Conservation (phyloP, 2,797 vertebrate species). For the Eulemur rubriventer region DNA sequence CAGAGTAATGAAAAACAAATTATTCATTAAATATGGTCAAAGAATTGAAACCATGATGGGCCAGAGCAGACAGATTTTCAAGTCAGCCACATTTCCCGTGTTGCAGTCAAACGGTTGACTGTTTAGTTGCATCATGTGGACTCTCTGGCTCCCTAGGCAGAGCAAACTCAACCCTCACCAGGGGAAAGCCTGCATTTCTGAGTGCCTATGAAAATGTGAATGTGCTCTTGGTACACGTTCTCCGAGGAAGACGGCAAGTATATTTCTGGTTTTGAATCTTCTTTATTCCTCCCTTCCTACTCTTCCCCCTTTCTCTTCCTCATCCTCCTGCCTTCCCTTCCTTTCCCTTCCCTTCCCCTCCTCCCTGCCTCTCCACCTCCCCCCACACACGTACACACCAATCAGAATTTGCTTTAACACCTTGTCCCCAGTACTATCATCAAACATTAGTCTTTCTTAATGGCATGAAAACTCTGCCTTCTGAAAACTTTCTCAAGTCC, state of each 20-base stretch:
- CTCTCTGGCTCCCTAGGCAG: not conserved
- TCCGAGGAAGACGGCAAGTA: not conserved
- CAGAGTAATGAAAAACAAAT: not conserved
- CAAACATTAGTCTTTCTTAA: not conserved
- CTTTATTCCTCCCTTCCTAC: not conserved
- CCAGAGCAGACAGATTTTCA: not conserved
- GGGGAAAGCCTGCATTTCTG: not conserved
- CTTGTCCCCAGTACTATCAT: not conserved
- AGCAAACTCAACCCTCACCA: not conserved
- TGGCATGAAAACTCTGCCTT: not conserved
- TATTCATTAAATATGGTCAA: not conserved
- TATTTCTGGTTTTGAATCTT: not conserved
- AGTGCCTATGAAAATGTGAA: not conserved
- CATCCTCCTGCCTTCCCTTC: too few relatives aligned
- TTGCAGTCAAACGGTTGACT: not conserved
- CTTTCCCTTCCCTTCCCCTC: not conserved
- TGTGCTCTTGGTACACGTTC: not conserved
- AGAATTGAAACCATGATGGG: not conserved
- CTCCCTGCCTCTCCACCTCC: too few relatives aligned
- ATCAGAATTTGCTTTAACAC: conserved; percentile 8
- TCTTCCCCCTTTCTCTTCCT: too few relatives aligned
- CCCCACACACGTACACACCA: not conserved
- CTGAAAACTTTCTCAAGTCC: conserved; percentile 1
- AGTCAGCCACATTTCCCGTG: not conserved
- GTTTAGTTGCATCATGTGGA: not conserved